These are phyloP conservation scores for Lasioglossum leucozonium DNA, from an alignment of 2,888 invertebrate genomes.

Conservation along the genomic window DNA sequence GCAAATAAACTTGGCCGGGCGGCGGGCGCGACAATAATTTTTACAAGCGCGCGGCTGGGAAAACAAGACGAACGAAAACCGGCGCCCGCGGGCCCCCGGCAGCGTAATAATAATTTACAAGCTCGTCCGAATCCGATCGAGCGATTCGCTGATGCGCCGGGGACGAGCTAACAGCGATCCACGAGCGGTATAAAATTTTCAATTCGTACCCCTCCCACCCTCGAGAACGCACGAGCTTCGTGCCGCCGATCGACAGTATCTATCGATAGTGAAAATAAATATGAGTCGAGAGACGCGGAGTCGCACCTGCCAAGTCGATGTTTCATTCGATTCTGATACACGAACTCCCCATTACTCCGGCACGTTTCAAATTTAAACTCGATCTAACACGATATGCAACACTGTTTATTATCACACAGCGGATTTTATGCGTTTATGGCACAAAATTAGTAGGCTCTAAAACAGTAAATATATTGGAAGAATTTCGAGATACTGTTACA, in stretches of 20 bases:
- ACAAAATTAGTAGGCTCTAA: no score
- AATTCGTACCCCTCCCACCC: not conserved
- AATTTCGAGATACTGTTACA: no score
- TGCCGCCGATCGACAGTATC: conserved; percentile 21
- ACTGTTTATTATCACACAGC: no score
- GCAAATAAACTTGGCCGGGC: conserved; percentile 13
- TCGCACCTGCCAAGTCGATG: not conserved
- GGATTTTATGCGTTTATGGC: no score
- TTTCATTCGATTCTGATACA: not conserved
- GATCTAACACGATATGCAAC: no score
- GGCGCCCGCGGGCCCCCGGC: not conserved
- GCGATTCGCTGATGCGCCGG: conserved; percentile 6
- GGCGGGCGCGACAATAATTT: not conserved
- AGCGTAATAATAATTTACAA: conserved; percentile 45
- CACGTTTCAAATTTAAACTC: no score
- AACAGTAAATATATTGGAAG: no score
- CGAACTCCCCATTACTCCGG: not conserved
- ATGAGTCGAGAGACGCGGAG: not conserved
- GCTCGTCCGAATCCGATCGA: conserved; percentile 17
- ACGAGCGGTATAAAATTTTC: conserved; percentile 40
- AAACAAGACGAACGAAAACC: conserved; percentile 1
- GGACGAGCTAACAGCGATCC: conserved; percentile 1
- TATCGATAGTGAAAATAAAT: not conserved
- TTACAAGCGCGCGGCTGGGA: not conserved
- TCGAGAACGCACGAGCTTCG: conserved; percentile 12